A percentile compares a stretch with the other conserved stretches of the same genome.
phyloP scores from a whole-genome alignment of 2,113 vertebrate species.

The Ondatra zibethicus region DNA sequence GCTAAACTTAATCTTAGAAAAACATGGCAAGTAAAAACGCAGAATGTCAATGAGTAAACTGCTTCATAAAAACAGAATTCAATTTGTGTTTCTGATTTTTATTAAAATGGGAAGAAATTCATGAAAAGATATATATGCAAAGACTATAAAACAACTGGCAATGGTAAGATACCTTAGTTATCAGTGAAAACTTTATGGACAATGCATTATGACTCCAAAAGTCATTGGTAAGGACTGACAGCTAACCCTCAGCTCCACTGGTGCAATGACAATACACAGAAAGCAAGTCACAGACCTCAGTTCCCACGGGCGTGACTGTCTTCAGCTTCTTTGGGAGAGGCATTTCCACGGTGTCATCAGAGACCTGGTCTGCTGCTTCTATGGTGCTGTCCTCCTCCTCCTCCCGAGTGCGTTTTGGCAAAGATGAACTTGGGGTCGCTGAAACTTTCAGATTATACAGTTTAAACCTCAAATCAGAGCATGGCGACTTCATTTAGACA shows the following conservation, averaged over 20 bases:
- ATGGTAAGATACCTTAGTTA: background rate
- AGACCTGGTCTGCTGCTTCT: slow-evolving; percentile 89
- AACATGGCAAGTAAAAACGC: background rate
- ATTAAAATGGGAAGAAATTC: slow-evolving; percentile 27
- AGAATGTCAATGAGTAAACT: background rate
- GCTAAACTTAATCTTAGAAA: background rate
- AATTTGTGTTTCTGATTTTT: background rate
- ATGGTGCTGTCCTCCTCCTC: slow-evolving; percentile 93
- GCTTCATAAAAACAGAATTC: background rate
- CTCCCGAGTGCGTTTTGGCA: slow-evolving; percentile 95
- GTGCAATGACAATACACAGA: background rate
- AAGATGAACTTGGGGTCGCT: slow-evolving; percentile 92
- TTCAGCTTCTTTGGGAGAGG: slow-evolving; percentile 95
- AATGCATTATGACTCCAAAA: background rate
- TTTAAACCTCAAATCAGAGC: slow-evolving; percentile 8
- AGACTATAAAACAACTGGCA: slow-evolving; percentile 3
- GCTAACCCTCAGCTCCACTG: background rate
- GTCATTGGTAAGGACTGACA: background rate
- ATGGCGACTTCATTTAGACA: background rate
- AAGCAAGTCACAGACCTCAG: slow-evolving; percentile 88
- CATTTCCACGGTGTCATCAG: slow-evolving; percentile 92
- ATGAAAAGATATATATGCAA: background rate
- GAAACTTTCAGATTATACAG: slow-evolving; percentile 88
- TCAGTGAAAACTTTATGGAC: background rate
- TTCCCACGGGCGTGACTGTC: slow-evolving; percentile 92